Evolutionary conservation across 2,797 vertebrate species (phyloP).

Genomic region (Takifugu ocellatus): DNA sequence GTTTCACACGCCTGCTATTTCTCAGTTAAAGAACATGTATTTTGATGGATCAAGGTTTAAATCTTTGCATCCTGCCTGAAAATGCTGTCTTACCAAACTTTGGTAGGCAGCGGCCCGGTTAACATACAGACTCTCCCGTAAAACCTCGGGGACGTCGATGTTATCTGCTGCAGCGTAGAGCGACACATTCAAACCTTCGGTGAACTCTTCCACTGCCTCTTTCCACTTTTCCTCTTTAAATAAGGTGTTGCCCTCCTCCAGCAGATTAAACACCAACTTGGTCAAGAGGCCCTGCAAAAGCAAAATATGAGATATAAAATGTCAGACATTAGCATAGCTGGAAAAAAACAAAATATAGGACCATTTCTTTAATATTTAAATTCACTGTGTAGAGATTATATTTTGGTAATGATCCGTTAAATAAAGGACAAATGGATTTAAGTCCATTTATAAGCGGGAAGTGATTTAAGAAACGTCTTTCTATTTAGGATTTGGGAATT

Average conservation of each 20-base stretch:
- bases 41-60: not conserved
- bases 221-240: slow-evolving; percentile 83
- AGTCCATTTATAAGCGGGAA: too few species aligned
- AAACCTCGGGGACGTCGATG: slow-evolving; percentile 76
- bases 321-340: not conserved
- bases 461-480: too few species aligned
- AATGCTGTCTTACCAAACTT: slow-evolving; percentile 80
- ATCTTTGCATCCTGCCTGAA: not conserved
- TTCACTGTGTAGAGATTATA: too few species aligned
- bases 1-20: not conserved
- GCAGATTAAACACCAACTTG: slow-evolving; percentile 86
- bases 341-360: not conserved
- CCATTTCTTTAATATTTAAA: too few species aligned
- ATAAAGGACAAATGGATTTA: too few species aligned
- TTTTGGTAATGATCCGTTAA: too few species aligned
- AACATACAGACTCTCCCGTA: slow-evolving; percentile 87
- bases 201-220: slow-evolving; percentile 81
- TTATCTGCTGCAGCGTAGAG: slow-evolving; percentile 81
- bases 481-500: too few species aligned
- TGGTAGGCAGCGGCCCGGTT: slow-evolving; percentile 88
- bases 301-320: not conserved
- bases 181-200: slow-evolving; percentile 86
- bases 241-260: slow-evolving; percentile 87
- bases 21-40: not conserved
- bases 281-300: slow-evolving; percentile 81